Evolutionary conservation across 1,140 invertebrate genomes (phyloP).

Genomic region (Chlorops oryzae): DNA sequence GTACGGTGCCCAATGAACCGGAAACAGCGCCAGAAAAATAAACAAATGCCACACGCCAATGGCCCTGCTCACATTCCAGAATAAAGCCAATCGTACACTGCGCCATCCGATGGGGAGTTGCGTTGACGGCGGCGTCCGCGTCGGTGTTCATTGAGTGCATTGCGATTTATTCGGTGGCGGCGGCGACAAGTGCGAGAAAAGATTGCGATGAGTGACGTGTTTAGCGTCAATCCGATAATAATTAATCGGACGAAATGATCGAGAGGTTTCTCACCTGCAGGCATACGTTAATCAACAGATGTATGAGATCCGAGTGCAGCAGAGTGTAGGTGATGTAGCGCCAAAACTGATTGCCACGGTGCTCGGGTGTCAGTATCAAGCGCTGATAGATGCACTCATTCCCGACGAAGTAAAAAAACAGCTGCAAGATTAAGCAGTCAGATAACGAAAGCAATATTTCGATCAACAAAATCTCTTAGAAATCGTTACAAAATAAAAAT

Average conservation of each 20-base stretch:
- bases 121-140: no score
- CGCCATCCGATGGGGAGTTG: no score
- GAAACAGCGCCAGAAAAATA: slow-evolving; percentile 64
- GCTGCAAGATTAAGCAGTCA: slow-evolving; percentile 42
- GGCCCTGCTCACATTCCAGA: slow-evolving; percentile 78
- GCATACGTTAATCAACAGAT: slow-evolving; percentile 57
- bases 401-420: slow-evolving; percentile 50
- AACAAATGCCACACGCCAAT: slow-evolving; percentile 62
- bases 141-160: no score
- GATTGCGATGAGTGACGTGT: no score
- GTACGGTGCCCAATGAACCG: slow-evolving; percentile 70
- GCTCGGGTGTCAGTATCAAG: slow-evolving; percentile 65
- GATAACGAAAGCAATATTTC: neutral
- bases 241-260: no score
- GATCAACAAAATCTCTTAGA: no score
- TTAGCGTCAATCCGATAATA: no score
- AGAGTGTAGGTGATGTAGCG: slow-evolving; percentile 77
- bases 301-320: slow-evolving; percentile 65
- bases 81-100: slow-evolving; percentile 63
- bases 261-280: slow-evolving; percentile 51
- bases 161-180: no score
- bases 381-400: slow-evolving; percentile 49
- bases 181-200: no score
- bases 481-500: no score
- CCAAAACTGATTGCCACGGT: slow-evolving; percentile 57